Base-by-base conservation (phyloP, 2,888 invertebrate genomes). In the Escarpia spicata region DNA sequence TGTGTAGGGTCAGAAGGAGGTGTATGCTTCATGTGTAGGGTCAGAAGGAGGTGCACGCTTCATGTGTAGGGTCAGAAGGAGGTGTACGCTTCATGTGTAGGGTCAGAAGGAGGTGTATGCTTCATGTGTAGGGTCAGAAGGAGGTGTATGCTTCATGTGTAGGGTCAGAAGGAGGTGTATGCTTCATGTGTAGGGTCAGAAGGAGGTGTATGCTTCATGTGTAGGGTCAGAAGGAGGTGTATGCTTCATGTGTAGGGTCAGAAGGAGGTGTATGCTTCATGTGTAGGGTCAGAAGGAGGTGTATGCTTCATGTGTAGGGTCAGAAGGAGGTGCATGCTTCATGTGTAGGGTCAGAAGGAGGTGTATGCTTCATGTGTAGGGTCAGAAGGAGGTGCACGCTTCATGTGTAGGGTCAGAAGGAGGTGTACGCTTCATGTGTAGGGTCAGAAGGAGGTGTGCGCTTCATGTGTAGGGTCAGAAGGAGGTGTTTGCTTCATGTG, bases 161-260 rank as follows among this genome's bases (percentile, higher is more conserved):
- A n/a, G 94, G 94, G 94, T 12, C 94, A 94, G 92, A 94, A 94
- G 91, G 94, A 94, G 92, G 96, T 96, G 93, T 96, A 96, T 93
- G 94, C n/a, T n/a, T n/a, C n/a, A n/a, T n/a, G n/a, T n/a, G n/a
- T n/a, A n/a, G n/a, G n/a, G n/a, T n/a, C n/a, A n/a, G n/a, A n/a
- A n/a, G n/a, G n/a, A n/a, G n/a, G n/a, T n/a, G n/a, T n/a, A 10
- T 92, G 26, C 52, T 90, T 90, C 8, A 52, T n/a, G 37, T 60
- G 44, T 58, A n/a, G 94, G 94, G 94, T 12, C 94, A 94, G 92
- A 94, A 94, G 91, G 94, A 94, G 92, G 96, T 96, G 93, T 96
- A 96, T 93, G 94, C n/a, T n/a, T n/a, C n/a, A n/a, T n/a, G n/a
- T n/a, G n/a, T n/a, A n/a, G n/a, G n/a, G n/a, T n/a, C n/a, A n/a